Percentiles rank a stretch among this genome's conserved stretches.
Conservation (phyloP, 2,797 vertebrate species). For the Melanotaenia maccullochi region DNA sequence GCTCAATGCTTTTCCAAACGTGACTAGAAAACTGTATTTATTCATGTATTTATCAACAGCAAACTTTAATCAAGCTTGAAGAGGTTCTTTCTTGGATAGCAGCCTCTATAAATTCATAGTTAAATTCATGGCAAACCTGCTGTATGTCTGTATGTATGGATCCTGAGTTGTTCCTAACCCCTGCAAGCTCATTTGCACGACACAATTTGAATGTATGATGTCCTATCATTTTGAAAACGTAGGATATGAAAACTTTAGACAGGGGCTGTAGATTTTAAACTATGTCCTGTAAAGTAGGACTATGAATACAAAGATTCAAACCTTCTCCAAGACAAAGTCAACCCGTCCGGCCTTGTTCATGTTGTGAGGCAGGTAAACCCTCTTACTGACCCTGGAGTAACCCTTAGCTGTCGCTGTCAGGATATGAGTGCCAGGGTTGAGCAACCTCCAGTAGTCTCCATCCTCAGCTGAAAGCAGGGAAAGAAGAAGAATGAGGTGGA, state of each 20-base stretch:
- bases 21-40: too few relatives aligned
- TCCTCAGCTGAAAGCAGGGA: conserved; percentile 83
- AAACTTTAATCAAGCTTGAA: neutral
- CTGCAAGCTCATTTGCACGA: neutral
- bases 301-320: conserved; percentile 28
- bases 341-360: conserved; percentile 88
- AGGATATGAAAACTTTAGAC: neutral
- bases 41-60: too few relatives aligned
- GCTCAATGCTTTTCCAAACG: too few relatives aligned
- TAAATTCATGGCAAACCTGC: neutral
- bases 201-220: too few relatives aligned
- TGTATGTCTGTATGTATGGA: too few relatives aligned
- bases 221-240: too few relatives aligned
- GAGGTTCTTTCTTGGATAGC: neutral
- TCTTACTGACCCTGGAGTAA: conserved; percentile 89
- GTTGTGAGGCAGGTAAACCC: conserved; percentile 86
- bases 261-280: neutral
- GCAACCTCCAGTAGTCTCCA: conserved; percentile 95
- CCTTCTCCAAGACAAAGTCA: conserved; percentile 88
- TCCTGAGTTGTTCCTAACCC: neutral
- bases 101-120: neutral
- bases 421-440: conserved; percentile 89
- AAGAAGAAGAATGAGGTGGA: accelerated
- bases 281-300: neutral
- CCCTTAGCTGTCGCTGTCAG: conserved; percentile 89